Conservation (phyloP, 2,888 invertebrate species). For the Didymodactylos carnosus region DNA sequence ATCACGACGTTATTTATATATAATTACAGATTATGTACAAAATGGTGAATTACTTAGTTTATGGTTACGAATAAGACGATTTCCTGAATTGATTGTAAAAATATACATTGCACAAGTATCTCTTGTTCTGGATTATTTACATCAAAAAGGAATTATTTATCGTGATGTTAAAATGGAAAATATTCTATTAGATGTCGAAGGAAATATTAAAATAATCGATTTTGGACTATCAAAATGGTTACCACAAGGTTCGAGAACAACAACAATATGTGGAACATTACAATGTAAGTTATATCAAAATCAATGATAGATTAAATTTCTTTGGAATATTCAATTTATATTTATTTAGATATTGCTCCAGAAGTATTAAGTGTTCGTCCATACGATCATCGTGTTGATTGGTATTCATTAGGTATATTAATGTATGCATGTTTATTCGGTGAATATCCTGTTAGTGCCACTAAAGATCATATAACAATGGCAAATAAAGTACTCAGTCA, state of each 20-base stretch:
- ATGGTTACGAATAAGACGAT: slow-evolving; percentile 49
- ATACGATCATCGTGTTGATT: slow-evolving; percentile 71
- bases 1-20: slow-evolving; percentile 59
- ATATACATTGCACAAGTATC: slow-evolving; percentile 70
- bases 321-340: neutral
- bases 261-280: slow-evolving; percentile 72
- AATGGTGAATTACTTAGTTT: slow-evolving; percentile 62
- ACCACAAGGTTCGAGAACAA: slow-evolving; percentile 52
- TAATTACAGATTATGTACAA: slow-evolving; percentile 64
- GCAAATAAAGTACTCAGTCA: slow-evolving; percentile 24
- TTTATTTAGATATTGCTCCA: slow-evolving; percentile 56
- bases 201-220: slow-evolving; percentile 63
- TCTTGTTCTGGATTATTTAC: slow-evolving; percentile 64
- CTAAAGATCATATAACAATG: slow-evolving; percentile 30
- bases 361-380: slow-evolving; percentile 57
- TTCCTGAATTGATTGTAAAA: slow-evolving; percentile 57
- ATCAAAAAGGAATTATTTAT: slow-evolving; percentile 70
- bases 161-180: slow-evolving; percentile 79
- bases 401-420: slow-evolving; percentile 79
- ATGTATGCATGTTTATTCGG: slow-evolving; percentile 56
- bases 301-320: neutral
- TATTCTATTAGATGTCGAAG: slow-evolving; percentile 54
- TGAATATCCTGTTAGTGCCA: slow-evolving; percentile 35
- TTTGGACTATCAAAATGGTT: slow-evolving; percentile 86
- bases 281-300: slow-evolving; percentile 41